phyloP scores from a whole-genome alignment of 2,797 vertebrate species.

The Lindbergichthys nudifrons region DNA sequence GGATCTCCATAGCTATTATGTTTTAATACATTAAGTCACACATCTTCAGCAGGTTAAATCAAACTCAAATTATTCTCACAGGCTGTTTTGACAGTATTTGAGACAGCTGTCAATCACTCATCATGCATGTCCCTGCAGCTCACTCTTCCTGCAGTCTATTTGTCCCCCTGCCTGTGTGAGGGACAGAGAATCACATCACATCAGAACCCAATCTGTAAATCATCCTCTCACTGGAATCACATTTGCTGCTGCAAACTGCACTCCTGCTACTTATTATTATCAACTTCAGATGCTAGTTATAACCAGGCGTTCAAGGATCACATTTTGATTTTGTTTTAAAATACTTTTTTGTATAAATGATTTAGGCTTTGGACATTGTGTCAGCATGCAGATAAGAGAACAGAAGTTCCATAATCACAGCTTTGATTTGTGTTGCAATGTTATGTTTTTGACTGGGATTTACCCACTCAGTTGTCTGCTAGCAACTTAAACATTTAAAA shows the following conservation, averaged over 20 bases:
- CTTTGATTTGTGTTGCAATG: conserved; percentile 25
- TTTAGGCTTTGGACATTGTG: conserved; percentile 37
- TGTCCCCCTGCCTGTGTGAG: conserved; percentile 27
- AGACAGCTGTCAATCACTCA: conserved; percentile 41
- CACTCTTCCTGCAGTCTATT: conserved; percentile 46
- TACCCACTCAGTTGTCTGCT: conserved; percentile 46
- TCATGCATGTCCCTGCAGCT: conserved; percentile 53
- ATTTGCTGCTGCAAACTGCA: conserved; percentile 38
- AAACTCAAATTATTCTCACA: background rate
- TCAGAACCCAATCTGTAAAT: conserved; percentile 26
- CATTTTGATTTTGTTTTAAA: conserved; percentile 17
- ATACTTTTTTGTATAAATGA: background rate
- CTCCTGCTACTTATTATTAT: background rate
- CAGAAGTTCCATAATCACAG: conserved; percentile 16
- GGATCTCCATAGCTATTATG: background rate
- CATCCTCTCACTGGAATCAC: conserved; percentile 33
- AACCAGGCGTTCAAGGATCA: conserved; percentile 26
- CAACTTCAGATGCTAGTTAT: conserved; percentile 21
- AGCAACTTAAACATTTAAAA: conserved; percentile 27
- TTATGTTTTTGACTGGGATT: conserved; percentile 11
- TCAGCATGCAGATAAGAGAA: conserved; percentile 14
- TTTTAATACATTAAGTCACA: background rate
- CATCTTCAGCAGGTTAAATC: conserved; percentile 7
- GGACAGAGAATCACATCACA: conserved; percentile 33
- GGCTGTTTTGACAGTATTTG: conserved; percentile 24